Base-by-base conservation (phyloP, 2,888 invertebrate genomes). In the Cosmopolites sordidus region DNA sequence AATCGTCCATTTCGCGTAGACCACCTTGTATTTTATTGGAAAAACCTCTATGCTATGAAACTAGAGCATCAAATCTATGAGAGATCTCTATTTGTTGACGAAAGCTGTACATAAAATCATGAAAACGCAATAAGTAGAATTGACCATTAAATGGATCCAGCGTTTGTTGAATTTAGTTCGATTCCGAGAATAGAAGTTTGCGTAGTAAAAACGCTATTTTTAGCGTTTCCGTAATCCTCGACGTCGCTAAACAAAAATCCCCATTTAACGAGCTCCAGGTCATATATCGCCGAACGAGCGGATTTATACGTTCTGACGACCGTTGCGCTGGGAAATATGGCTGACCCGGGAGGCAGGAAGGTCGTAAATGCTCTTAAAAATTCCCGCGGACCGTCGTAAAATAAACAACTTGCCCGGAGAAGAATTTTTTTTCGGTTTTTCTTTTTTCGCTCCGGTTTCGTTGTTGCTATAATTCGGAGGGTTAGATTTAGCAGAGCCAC, bases 341-440 rank as follows among this genome's bases (percentile, higher is more conserved):
- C 45, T 54, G 54, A 54, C 50, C 54, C 50, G 46, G 30, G 46
- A 54, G 54, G 47, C 47, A 38, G 39, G 40, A 39, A 47, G 47
- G 54, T 54, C 54, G 45, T 44, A 54, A 54, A 50, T 37, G 49
- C 43, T 47, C 46, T 50, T 50, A 47, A 54, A 53, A 54, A 50
- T 54, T 50, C 49, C 40, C 43, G 22, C 9, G 41, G 43, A 30
- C 46, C 27, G 15, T 46, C 54, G 44, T 54, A 47, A 50, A 54
- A 49, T 46, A 54, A 39, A 43, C 49, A 22, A 54, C 29, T 44
- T 45, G 45, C 41, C 42, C 33, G 33, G 44, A 45, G 43, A 37
- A 46, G 27, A 37, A 8, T 46, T 51, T 51, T 22, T 22, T 8
- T 22, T 22, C 22, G 22, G 3, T 22, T 22, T 22, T 22, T 22